Evolutionary conservation across 2,113 vertebrate genomes (phyloP).

Genomic region (Malaclemys terrapin): DNA sequence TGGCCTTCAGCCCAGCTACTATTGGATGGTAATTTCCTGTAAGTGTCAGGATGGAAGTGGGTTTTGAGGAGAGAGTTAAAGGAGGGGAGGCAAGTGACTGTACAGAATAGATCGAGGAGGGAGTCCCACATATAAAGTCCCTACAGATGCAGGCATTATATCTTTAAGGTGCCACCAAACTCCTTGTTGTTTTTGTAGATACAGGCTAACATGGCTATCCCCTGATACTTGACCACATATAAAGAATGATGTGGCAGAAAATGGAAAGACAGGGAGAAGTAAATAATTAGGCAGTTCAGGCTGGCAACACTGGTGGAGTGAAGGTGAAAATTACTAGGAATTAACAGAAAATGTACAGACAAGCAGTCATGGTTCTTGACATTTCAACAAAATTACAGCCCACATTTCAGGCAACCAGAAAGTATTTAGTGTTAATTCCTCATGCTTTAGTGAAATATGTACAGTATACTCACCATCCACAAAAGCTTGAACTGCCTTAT

Average conservation of each 20-base stretch:
- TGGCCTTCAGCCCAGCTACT: neutral
- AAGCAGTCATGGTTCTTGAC: neutral
- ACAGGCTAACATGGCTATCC: no score
- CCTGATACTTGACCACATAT: neutral
- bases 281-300: neutral
- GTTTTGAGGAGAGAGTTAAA: neutral
- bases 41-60: neutral
- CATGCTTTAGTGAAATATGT: neutral
- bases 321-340: neutral
- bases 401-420: neutral
- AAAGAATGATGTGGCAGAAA: neutral
- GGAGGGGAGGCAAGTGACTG: neutral
- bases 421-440: neutral
- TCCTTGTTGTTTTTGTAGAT: no score
- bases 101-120: neutral
- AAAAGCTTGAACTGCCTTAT: conserved; percentile 87
- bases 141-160: no score
- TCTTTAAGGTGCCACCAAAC: no score
- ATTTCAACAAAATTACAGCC: neutral
- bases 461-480: conserved; percentile 80
- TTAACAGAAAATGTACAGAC: neutral
- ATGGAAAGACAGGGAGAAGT: neutral
- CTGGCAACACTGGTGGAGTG: neutral
- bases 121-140: neutral
- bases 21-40: neutral